Evolutionary conservation across 2,113 vertebrate genomes (phyloP), one percentile per base, ranked within the genome.

Genomic region (Strix aluco): DNA sequence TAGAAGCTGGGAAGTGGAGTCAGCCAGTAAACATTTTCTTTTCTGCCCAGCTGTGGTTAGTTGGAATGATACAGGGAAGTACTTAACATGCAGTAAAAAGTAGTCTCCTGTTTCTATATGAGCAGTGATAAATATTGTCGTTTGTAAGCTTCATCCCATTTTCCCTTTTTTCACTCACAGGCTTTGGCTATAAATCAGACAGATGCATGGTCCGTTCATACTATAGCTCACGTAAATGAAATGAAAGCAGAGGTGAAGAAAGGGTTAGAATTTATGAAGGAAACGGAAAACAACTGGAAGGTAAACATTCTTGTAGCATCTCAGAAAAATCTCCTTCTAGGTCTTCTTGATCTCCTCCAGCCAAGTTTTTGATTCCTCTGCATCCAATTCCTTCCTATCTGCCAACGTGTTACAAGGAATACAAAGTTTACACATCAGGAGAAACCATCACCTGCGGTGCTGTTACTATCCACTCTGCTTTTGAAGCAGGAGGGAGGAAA

Each of bases 171-270:
- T 65, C 54, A 20, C 20, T 52, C 4, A 0, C 0, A 99, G 99
- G 99, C 98, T 42, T 97, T 99, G 30, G 93, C 98, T 42, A 34
- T 99, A 63, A 97, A 98, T 52, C 98, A 96, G 1, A 97, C 96
- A 0, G 99, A 99, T 2, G 98, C 98, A 0, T 99, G 99, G 99
- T 97, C 98, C 6, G 98, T 98, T 62, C 99, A 99, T 82, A 97
- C 99, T 3, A 11, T 99, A 2, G 99, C 99, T n/a, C 99, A 99
- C 3, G 30, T 99, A 32, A 97, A 98, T 30, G 99, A 99, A 97
- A 99, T 99, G 99, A 99, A 90, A 79, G 99, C 98, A 1, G 98
- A 99, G 58, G 46, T 99, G 95, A 96, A 98, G 84, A 98, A 98
- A 16, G 99, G 99, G 4, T 49, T 99, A 91, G 97, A 98, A 81